phyloP scores from a whole-genome alignment of 2,888 invertebrate species.

The Drosophila lacicola region DNA sequence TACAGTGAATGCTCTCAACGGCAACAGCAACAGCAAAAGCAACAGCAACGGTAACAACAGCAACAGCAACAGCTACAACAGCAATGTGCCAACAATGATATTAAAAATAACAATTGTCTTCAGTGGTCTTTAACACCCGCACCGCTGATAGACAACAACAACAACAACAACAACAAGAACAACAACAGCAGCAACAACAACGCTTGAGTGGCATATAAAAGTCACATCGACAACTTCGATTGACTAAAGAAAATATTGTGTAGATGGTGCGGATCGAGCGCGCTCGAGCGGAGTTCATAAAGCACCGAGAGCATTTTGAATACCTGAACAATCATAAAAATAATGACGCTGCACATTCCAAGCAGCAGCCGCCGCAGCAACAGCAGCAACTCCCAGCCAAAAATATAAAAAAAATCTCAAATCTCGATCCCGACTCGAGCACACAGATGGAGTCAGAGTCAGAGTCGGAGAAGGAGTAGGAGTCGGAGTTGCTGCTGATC shows the following conservation, averaged over 20 bases:
- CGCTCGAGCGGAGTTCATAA: conserved; percentile 54
- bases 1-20: conserved; percentile 65
- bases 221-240: conserved; percentile 79
- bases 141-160: conserved; percentile 79
- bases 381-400: conserved; percentile 19
- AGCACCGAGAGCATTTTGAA: conserved; percentile 76
- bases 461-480: not conserved
- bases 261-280: conserved; percentile 41
- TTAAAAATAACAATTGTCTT: conserved; percentile 80
- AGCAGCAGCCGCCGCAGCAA: conserved; percentile 40
- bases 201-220: conserved; percentile 76
- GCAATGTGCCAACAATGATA: conserved; percentile 75
- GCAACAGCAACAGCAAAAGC: conserved; percentile 43
- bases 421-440: conserved; percentile 21
- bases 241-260: conserved; percentile 79
- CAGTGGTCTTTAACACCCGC: conserved; percentile 81
- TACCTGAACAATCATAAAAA: conserved; percentile 83
- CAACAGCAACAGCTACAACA: conserved; percentile 33
- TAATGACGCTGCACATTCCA: conserved; percentile 84
- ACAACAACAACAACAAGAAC: conserved; percentile 41
- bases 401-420: conserved; percentile 7
- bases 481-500: conserved; percentile 18
- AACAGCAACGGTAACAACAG: conserved; percentile 31
- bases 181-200: conserved; percentile 42
- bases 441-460: conserved; percentile 13